Conservation (phyloP, 2,888 invertebrate species). For the Balanococcus diminutus region DNA sequence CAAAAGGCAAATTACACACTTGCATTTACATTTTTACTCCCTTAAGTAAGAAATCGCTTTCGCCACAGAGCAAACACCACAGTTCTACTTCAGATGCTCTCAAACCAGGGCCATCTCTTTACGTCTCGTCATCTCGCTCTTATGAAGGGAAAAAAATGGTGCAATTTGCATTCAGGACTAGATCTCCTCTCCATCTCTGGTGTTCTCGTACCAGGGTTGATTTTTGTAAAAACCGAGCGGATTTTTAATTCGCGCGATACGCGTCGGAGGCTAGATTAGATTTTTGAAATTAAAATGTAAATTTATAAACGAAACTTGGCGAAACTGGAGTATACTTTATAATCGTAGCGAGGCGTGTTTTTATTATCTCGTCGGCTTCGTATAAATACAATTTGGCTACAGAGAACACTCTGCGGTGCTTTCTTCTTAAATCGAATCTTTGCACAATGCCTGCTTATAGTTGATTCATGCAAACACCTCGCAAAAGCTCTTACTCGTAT, state of each 20-base stretch:
- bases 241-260: conserved; percentile 13
- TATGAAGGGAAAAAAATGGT: neutral
- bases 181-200: neutral
- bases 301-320: neutral
- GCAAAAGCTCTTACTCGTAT: too few species aligned
- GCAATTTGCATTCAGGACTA: neutral
- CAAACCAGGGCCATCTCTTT: neutral
- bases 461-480: too few species aligned
- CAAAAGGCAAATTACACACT: conserved; percentile 5
- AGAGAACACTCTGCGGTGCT: neutral
- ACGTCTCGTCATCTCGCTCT: neutral
- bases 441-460: too few species aligned
- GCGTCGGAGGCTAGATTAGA: conserved; percentile 8
- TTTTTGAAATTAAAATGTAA: conserved; percentile 27
- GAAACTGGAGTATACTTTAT: neutral
- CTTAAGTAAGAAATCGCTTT: neutral
- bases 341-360: neutral
- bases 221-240: neutral
- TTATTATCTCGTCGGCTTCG: neutral
- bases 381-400: neutral
- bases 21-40: neutral
- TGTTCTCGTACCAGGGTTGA: neutral
- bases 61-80: neutral
- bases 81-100: neutral
- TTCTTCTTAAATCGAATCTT: neutral